phyloP scores from a whole-genome alignment of 1,140 invertebrate genomes.

The Agrilus planipennis region DNA sequence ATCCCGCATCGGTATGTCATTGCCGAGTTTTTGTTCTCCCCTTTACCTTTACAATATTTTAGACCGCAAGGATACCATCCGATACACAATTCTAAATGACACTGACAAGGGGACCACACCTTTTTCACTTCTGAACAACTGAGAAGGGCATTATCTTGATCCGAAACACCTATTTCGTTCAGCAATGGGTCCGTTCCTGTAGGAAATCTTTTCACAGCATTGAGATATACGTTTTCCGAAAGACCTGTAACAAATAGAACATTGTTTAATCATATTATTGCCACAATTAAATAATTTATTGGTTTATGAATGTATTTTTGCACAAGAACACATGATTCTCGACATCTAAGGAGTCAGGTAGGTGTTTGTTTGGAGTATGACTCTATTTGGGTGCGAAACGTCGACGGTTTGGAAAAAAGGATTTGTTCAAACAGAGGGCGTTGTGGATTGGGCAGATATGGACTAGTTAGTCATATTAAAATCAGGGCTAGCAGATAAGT shows the following conservation, averaged over 20 bases:
- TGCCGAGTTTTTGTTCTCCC: slow-evolving; percentile 41
- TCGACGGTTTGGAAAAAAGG: too few species aligned
- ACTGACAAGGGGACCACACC: slow-evolving; percentile 59
- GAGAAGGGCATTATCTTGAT: slow-evolving; percentile 23
- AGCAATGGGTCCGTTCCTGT: slow-evolving; percentile 26
- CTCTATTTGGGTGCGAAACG: too few species aligned
- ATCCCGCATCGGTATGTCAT: slow-evolving; percentile 83
- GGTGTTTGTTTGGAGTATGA: too few species aligned
- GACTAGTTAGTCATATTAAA: too few species aligned
- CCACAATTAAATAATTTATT: too few species aligned
- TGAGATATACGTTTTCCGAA: slow-evolving; percentile 39
- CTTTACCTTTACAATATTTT: slow-evolving; percentile 80
- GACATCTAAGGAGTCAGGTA: too few species aligned
- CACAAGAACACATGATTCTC: too few species aligned
- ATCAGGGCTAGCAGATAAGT: too few species aligned
- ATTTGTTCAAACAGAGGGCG: too few species aligned
- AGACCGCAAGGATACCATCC: slow-evolving; percentile 84
- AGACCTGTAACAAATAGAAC: slow-evolving; percentile 43
- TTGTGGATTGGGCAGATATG: too few species aligned
- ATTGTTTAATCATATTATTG: too few species aligned
- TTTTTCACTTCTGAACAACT: slow-evolving; percentile 52
- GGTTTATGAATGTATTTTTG: too few species aligned
- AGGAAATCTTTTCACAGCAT: slow-evolving; percentile 46
- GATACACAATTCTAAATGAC: slow-evolving; percentile 73
- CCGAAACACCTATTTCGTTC: slow-evolving; percentile 27